Evolutionary conservation across 2,888 invertebrate genomes (phyloP), one percentile per base, ranked within the genome.

Genomic region (Papilio demoleus): DNA sequence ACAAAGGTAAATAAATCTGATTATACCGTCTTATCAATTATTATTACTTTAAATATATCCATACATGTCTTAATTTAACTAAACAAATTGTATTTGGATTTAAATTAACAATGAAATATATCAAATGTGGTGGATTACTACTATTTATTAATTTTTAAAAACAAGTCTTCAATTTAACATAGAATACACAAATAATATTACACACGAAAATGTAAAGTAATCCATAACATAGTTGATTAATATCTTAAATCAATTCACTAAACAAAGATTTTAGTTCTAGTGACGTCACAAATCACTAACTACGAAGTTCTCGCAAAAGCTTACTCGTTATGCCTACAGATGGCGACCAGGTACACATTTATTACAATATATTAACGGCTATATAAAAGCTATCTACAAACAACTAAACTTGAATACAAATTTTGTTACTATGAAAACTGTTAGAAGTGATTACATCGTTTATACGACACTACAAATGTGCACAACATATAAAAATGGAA

Each of bases 1-100:
- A 90, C 91, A 89, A 90, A 87, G 89, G 90, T 90, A 88, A 91
- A 90, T 92, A 92, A 92, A 92, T 92, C 91, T 90, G 89, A 90
- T 88, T 85, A 88, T 86, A 88, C 88, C 88, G 83, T 88, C 85
- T 77, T 77, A 75, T 73, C 62, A 22, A 68, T 67, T 59, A 27
- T 71, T 72, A 65, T 65, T 68, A 60, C 27, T 71, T 68, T 59
- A 60, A 68, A 70, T 53, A n/a, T 68, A 65, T 68, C 67, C 70
- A 64, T 68, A 60, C 45, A 58, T 68, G 11, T 38, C 9, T 61
- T 27, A 40, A 64, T 58, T 36, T 11, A 22, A 11, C 58, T 45
- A 38, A 61, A 24, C 12, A 27, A 8, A 68, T 60, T 40, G 56
- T 4, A 31, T 42, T 38, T 9, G 12, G 45, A 14, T 67, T 11